A percentile compares a stretch with the other conserved stretches of the same genome.
phyloP scores from a whole-genome alignment of 2,888 invertebrate genomes.

The Petrophora chlorosata region DNA sequence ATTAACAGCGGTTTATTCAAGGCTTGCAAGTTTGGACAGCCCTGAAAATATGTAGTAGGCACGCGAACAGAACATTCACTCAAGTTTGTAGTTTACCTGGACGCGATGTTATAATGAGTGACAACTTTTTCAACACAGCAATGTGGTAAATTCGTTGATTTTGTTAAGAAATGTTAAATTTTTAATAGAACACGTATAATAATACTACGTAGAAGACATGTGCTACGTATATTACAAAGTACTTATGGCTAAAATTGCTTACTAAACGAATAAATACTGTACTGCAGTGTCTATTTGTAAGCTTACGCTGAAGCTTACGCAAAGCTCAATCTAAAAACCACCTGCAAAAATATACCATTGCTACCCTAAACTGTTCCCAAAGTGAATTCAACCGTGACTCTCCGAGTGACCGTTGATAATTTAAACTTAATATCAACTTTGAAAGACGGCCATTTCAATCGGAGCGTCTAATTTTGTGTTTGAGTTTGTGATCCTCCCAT shows the following conservation, averaged over 20 bases:
- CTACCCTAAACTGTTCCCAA: conserved; percentile 1
- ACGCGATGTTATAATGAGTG: conserved; percentile 19
- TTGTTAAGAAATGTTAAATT: neutral
- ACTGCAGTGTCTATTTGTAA: too few species aligned
- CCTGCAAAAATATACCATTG: neutral
- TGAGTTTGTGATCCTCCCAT: conserved; percentile 42
- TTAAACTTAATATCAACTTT: conserved; percentile 37
- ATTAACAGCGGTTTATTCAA: conserved; percentile 73
- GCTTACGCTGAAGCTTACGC: too few species aligned
- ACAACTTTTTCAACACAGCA: conserved; percentile 9
- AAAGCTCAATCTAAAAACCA: too few species aligned
- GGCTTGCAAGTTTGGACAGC: conserved; percentile 55
- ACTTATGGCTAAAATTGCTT: too few species aligned
- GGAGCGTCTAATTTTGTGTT: conserved; percentile 56
- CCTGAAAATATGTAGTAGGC: conserved; percentile 31
- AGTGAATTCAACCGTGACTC: conserved; percentile 27
- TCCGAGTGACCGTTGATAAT: conserved; percentile 36
- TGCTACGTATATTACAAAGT: too few species aligned
- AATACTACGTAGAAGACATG: too few species aligned
- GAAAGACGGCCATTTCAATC: conserved; percentile 32
- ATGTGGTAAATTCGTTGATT: neutral
- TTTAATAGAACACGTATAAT: too few species aligned
- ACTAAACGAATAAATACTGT: too few species aligned
- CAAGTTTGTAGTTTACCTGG: conserved; percentile 26
- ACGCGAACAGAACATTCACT: conserved; percentile 35